phyloP scores from a whole-genome alignment of 2,113 vertebrate species.

The Indri indri region DNA sequence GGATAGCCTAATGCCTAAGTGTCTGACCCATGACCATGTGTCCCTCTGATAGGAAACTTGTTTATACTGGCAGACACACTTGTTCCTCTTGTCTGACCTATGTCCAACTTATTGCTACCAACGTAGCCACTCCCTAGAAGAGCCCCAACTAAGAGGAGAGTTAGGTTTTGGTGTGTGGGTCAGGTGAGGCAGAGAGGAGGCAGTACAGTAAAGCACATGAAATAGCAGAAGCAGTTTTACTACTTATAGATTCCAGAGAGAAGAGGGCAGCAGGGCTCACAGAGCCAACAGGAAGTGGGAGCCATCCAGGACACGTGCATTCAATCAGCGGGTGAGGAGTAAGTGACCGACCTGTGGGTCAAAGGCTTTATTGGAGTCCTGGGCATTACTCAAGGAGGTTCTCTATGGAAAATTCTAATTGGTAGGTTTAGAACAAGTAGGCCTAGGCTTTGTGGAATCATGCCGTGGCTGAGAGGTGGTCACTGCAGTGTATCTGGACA shows the following conservation, averaged over 20 bases:
- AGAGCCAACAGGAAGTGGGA: not conserved
- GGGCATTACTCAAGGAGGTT: not conserved
- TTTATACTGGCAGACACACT: not conserved
- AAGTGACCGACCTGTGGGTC: not conserved
- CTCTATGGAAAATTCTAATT: not conserved
- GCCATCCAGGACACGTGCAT: not conserved
- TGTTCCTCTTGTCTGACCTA: not conserved
- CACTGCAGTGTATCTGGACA: not conserved
- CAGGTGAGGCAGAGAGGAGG: rapidly evolving
- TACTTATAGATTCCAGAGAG: not conserved
- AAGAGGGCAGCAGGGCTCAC: too few species aligned
- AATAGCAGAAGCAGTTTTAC: not conserved
- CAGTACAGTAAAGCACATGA: not conserved
- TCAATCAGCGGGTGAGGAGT: not conserved
- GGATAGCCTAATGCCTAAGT: not conserved
- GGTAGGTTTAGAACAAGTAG: too few species aligned
- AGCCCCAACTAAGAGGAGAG: not conserved
- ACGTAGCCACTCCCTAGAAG: too few species aligned
- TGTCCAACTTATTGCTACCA: too few species aligned
- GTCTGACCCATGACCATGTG: not conserved
- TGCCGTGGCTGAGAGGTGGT: not conserved
- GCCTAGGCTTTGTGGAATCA: too few species aligned
- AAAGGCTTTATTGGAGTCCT: not conserved
- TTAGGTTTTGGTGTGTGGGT: not conserved
- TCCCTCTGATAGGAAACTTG: not conserved